Evolutionary conservation across 2,797 vertebrate genomes (phyloP).

Genomic region (Melanotaenia boesemani): DNA sequence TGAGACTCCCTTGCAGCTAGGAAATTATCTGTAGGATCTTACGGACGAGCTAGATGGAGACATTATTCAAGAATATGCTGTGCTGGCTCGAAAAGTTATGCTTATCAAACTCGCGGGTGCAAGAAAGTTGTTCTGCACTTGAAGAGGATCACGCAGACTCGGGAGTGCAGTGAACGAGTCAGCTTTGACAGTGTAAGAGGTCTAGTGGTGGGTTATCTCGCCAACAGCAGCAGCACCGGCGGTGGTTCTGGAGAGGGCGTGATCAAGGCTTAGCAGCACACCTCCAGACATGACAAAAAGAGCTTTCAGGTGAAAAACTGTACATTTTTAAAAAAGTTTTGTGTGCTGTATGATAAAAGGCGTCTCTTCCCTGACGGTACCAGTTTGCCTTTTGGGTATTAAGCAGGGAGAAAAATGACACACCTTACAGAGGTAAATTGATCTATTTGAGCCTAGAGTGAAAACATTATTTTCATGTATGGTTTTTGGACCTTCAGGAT

Average conservation of each 20-base stretch:
- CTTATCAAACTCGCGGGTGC: neutral
- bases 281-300: neutral
- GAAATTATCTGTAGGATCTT: neutral
- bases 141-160: neutral
- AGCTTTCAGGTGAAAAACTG: neutral
- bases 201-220: neutral
- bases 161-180: neutral
- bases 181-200: neutral
- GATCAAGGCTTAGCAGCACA: neutral
- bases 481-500: neutral
- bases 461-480: neutral
- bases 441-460: neutral
- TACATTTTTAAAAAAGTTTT: neutral
- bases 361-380: neutral
- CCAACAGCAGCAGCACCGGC: too few relatives aligned
- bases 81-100: neutral
- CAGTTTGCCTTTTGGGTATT: neutral
- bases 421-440: neutral
- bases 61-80: neutral
- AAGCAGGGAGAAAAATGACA: neutral
- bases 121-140: neutral
- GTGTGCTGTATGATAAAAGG: neutral
- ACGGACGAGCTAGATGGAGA: neutral
- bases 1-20: neutral
- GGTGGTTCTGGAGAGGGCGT: accelerated